Percentiles rank a stretch among this genome's conserved stretches.
phyloP scores from a whole-genome alignment of 2,113 vertebrate species.

The Hemiprocne comata region DNA sequence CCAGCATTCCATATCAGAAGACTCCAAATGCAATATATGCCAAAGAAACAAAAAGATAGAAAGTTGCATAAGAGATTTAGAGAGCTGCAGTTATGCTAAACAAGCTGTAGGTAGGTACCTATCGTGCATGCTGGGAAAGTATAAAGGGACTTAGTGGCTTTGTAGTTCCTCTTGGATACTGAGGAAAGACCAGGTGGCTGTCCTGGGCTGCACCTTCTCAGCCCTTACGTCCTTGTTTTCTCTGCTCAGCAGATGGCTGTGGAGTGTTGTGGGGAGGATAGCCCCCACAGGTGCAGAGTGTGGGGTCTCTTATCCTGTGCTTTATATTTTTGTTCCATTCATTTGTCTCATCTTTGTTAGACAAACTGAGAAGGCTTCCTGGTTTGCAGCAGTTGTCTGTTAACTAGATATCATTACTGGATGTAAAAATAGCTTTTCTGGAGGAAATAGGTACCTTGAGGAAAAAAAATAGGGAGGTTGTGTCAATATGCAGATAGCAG shows the following conservation, averaged over 20 bases:
- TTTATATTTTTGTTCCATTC: background rate
- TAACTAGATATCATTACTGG: background rate
- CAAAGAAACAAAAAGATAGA: slow-evolving; percentile 5
- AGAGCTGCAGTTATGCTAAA: background rate
- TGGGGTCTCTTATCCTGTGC: background rate
- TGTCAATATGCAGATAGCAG: background rate
- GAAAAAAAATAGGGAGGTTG: background rate
- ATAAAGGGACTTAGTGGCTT: background rate
- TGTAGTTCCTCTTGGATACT: background rate
- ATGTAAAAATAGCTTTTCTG: background rate
- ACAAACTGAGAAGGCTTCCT: background rate
- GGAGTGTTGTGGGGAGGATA: background rate
- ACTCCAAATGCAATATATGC: background rate
- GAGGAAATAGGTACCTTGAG: background rate
- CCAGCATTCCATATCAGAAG: background rate
- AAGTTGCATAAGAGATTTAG: background rate
- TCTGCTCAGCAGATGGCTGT: background rate
- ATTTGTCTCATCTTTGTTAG: background rate
- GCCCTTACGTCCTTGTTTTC: background rate
- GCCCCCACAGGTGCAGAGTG: background rate
- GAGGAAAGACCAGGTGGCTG: background rate
- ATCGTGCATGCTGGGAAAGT: background rate
- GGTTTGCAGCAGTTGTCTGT: background rate
- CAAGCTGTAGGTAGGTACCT: background rate
- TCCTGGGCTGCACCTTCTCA: background rate